Percentiles rank a stretch among this genome's conserved stretches.
Conservation (phyloP, 2,797 vertebrate species). For the Anguilla obscura region DNA sequence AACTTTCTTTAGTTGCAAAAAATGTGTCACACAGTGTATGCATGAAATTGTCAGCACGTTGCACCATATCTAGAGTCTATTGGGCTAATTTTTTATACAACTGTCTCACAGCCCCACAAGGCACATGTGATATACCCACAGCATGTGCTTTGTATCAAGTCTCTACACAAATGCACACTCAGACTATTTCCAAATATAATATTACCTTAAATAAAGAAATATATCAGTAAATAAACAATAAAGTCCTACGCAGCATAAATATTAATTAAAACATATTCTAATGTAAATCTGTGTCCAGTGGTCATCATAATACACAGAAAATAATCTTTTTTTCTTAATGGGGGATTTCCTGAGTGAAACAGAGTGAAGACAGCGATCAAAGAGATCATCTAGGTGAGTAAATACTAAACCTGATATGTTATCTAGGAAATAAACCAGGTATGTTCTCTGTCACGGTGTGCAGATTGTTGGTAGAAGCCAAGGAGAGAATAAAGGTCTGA, state of each 20-base stretch:
- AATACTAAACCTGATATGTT: not conserved
- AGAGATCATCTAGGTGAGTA: not conserved
- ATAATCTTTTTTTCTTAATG: not conserved
- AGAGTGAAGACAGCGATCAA: not conserved
- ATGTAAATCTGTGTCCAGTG: not conserved
- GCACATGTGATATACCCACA: not conserved
- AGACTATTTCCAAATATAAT: not conserved
- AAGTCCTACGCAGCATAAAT: not conserved
- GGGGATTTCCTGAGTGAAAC: not conserved
- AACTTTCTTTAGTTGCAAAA: not conserved
- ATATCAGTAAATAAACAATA: not conserved
- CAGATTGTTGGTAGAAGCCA: not conserved
- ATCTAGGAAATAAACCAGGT: not conserved
- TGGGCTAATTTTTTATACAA: not conserved
- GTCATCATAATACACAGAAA: not conserved
- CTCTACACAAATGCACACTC: not conserved
- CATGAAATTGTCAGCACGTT: not conserved
- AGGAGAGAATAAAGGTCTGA: constrained; percentile 12
- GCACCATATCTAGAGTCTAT: not conserved
- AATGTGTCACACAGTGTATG: not conserved
- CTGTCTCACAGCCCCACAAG: not conserved
- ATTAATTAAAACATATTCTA: not conserved
- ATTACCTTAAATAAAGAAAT: not conserved
- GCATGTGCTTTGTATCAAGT: not conserved
- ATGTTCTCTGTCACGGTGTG: not conserved